These are phyloP conservation scores for Chinchilla lanigera DNA, from an alignment of 2,113 vertebrate species.

Conservation along the genomic window DNA sequence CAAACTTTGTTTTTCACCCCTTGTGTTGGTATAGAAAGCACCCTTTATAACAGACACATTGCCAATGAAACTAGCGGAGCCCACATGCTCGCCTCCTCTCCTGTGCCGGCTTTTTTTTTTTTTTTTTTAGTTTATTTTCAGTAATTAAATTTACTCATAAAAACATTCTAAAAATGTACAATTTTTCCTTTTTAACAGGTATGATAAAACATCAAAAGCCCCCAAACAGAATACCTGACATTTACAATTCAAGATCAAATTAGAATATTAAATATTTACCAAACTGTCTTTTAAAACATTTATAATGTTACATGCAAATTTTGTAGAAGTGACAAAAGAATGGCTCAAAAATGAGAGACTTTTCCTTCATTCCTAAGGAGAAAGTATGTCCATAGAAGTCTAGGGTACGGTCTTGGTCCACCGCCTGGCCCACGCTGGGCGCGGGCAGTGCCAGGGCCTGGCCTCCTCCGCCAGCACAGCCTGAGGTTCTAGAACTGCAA, in stretches of 20 bases:
- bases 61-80: neutral
- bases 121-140: conserved; percentile 88
- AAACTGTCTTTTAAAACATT: conserved; percentile 90
- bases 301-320: conserved; percentile 92
- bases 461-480: conserved; percentile 60
- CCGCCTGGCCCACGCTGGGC: neutral
- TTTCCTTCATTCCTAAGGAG: conserved; percentile 89
- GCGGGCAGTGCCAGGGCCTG: too few relatives aligned
- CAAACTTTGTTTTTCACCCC: neutral
- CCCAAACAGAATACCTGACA: conserved; percentile 91
- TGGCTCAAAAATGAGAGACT: conserved; percentile 89
- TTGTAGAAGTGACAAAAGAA: conserved; percentile 88
- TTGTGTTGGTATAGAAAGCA: neutral
- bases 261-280: conserved; percentile 92
- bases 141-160: conserved; percentile 94
- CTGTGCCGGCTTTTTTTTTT: neutral
- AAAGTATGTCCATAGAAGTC: conserved; percentile 85
- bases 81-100: neutral
- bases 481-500: neutral
- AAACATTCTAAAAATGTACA: conserved; percentile 94
- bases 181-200: conserved; percentile 91
- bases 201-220: conserved; percentile 94
- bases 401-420: conserved; percentile 67
- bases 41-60: neutral
- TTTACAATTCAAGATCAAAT: conserved; percentile 92